phyloP scores from a whole-genome alignment of 1,140 invertebrate species.

The Caenorhabditis remanei region DNA sequence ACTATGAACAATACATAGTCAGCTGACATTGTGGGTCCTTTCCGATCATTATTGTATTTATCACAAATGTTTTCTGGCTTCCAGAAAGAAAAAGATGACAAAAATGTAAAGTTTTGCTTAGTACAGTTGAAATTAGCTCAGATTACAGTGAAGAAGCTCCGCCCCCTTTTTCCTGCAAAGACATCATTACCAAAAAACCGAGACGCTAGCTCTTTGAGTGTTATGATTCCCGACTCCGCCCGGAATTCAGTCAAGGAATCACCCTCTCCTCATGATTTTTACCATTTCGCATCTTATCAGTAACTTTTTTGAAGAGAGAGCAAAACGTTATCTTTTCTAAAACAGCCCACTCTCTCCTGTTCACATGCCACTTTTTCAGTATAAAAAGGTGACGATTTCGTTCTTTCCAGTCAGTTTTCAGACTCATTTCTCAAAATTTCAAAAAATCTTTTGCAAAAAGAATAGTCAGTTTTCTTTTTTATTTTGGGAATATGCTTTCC shows the following conservation, averaged over 20 bases:
- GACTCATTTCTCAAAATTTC: neutral
- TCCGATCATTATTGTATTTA: neutral
- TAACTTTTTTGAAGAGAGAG: conserved; percentile 1
- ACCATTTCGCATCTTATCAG: neutral
- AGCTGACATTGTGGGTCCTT: conserved; percentile 4
- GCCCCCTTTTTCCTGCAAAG: neutral
- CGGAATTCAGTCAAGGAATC: neutral
- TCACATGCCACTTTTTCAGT: conserved; percentile 46
- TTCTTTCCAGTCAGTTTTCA: conserved; percentile 16
- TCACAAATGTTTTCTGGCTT: too few relatives aligned
- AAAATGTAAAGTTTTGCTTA: too few relatives aligned
- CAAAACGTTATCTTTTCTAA: conserved; percentile 44
- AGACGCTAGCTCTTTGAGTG: neutral
- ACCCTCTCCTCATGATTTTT: conserved; percentile 30
- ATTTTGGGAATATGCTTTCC: too few relatives aligned
- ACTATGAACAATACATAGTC: neutral
- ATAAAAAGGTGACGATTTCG: neutral
- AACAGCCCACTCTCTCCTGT: conserved; percentile 52
- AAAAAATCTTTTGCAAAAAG: neutral
- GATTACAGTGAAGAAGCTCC: neutral
- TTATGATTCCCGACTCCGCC: neutral
- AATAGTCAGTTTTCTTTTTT: too few relatives aligned
- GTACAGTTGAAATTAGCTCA: neutral
- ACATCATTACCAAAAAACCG: neutral
- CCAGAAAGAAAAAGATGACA: too few relatives aligned